Base-by-base conservation (phyloP, 2,888 invertebrate genomes). In the Rotaria sp. region DNA sequence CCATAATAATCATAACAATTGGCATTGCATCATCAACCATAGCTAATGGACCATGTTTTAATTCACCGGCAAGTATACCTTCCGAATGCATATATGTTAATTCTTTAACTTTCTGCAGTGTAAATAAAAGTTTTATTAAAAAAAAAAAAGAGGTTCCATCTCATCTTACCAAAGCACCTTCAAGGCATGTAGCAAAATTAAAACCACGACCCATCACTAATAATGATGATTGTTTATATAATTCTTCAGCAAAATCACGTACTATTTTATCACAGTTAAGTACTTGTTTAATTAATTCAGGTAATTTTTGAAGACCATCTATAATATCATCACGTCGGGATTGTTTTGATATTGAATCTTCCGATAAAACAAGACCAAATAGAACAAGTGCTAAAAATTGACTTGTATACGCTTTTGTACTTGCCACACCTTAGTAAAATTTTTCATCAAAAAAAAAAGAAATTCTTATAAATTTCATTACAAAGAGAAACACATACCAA, bases 321-420 rank as follows among this genome's bases (percentile, higher is more conserved):
- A 99, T 96, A 88, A 99, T 99, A 93, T 94, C 92, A 86, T 93
- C 92, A 85, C 98, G 93, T 86, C 99, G 93, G 87, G 94, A 93
- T 89, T 95, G 94, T 90, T 96, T 93, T 0, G 98, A 98, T 90
- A 97, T 94, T 88, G 97, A 94, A 92, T 99, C 99, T 91, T 99
- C 98, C 90, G 96, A 96, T 94, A 99, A 95, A 74, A 97, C 96
- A 88, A 99, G 92, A 0, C 96, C 97, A 91, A 99, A 98, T 97
- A 99, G 96, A 35, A 99, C 97, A 88, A 99, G 93, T 0, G 98
- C 96, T 88, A 99, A 95, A 91, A 99, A 97, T 92, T 99, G 99
- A 88, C 97, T 98, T 1, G 99, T 99, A 92, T 99, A 99, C 0
- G 99, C 99, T 92, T 99, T 99, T 8, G 99, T 99, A 84, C 97